Percentiles rank a stretch among this genome's conserved stretches.
phyloP scores from a whole-genome alignment of 1,140 invertebrate species.

The Neodiprion virginianus region DNA sequence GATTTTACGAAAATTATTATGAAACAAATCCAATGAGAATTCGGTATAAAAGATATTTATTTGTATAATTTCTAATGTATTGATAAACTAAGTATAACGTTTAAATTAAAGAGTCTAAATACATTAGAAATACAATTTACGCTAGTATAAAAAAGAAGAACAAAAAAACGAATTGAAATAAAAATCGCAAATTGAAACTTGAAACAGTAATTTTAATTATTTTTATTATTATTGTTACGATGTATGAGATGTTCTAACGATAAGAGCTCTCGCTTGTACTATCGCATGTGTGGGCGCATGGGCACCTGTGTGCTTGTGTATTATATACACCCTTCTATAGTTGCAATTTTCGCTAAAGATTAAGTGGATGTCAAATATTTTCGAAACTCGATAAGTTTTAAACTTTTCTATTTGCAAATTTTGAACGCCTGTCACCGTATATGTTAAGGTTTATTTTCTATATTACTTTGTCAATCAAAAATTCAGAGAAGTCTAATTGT shows the following conservation, averaged over 20 bases:
- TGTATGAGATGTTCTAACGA: conserved; percentile 34
- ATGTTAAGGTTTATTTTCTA: no score
- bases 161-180: conserved; percentile 41
- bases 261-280: conserved; percentile 55
- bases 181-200: conserved; percentile 39
- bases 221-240: neutral
- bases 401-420: no score
- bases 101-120: conserved; percentile 37
- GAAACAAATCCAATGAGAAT: neutral
- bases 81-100: conserved; percentile 4
- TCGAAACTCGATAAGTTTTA: no score
- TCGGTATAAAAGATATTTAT: neutral
- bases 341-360: no score
- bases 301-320: conserved; percentile 54
- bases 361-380: no score
- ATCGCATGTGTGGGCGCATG: conserved; percentile 55
- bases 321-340: conserved; percentile 32
- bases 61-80: conserved; percentile 4
- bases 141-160: conserved; percentile 37
- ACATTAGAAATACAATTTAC: conserved; percentile 39
- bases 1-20: neutral
- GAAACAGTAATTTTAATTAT: conserved; percentile 37
- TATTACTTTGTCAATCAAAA: no score
- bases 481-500: no score
- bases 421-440: no score